Base-by-base conservation (phyloP, 1,140 invertebrate species). In the Apocrypta bakeri region DNA sequence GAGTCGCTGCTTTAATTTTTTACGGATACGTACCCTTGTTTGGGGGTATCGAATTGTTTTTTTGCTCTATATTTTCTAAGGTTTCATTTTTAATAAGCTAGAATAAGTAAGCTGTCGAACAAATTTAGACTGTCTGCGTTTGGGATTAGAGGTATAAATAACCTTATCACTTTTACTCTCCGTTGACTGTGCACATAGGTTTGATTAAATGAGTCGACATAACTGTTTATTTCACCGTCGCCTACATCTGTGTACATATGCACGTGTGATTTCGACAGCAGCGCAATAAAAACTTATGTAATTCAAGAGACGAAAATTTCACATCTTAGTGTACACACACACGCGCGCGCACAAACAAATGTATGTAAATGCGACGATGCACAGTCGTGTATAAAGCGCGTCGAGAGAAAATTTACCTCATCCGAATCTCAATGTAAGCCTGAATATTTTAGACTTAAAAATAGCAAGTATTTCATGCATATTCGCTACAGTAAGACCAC, bases 141-240 rank as follows among this genome's bases (percentile, higher is more conserved):
- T n/a, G n/a, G n/a, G n/a, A n/a, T n/a, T n/a, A n/a, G n/a, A n/a
- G n/a, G n/a, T n/a, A n/a, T n/a, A n/a, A n/a, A n/a, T n/a, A n/a
- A n/a, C n/a, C 14, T 48, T 56, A 56, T 56, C 48, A 6, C 17
- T 56, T 56, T n/a, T 56, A n/a, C 21, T 56, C 48, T 21, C 2
- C 6, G 48, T 6, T 21, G 48, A 0, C n/a, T 9, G 33, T 37
- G 9, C 2, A 56, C 4, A 56, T 56, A 0, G 48, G 63, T 17
- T 66, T 66, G 25, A 66, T 66, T 66, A 27, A 66, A 66, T 27
- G 63, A 66, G 63, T 66, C n/a, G 27, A 66, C 27, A n/a, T 14
- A 66, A 21, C 21, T 7, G 63, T 66, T 27, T 14, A 7, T 66
- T 66, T 64, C 25, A 24, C 27, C 24, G 25, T 64, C 63, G 6